Evolutionary conservation across 2,797 vertebrate species (phyloP).

Genomic region (Sebastes diploproa): DNA sequence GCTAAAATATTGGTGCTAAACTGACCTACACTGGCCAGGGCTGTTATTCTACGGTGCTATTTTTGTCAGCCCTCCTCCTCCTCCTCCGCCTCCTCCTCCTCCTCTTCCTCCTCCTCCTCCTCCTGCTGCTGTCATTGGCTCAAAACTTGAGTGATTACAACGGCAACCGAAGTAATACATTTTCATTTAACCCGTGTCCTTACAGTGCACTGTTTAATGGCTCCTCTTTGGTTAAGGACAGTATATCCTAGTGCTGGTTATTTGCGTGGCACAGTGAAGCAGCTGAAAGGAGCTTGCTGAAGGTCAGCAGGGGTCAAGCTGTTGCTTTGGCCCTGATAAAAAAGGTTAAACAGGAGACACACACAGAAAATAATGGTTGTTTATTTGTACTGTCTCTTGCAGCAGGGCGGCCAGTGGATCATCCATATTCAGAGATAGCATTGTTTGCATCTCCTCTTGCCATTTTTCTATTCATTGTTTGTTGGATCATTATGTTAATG

Average conservation of each 20-base stretch:
- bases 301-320: constrained; percentile 52
- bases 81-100: neutral
- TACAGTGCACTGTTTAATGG: constrained; percentile 44
- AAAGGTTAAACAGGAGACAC: constrained; percentile 8
- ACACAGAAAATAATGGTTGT: constrained; percentile 1
- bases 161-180: constrained; percentile 51
- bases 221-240: constrained; percentile 28
- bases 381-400: neutral
- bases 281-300: constrained; percentile 19
- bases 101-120: neutral
- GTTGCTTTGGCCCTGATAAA: constrained; percentile 12
- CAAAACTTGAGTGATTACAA: constrained; percentile 65
- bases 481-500: neutral
- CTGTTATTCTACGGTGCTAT: constrained; percentile 59
- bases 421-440: neutral
- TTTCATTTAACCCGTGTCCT: constrained; percentile 64
- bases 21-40: constrained; percentile 45
- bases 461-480: neutral
- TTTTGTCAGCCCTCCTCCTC: constrained; percentile 25
- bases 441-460: neutral
- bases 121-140: constrained; percentile 50
- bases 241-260: constrained; percentile 37
- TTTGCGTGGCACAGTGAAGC: constrained; percentile 21
- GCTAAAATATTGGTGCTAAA: constrained; percentile 60
- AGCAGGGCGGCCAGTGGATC: neutral